Evolutionary conservation across 2,797 vertebrate species (phyloP).

Genomic region (Hydrocynus forskahlii): DNA sequence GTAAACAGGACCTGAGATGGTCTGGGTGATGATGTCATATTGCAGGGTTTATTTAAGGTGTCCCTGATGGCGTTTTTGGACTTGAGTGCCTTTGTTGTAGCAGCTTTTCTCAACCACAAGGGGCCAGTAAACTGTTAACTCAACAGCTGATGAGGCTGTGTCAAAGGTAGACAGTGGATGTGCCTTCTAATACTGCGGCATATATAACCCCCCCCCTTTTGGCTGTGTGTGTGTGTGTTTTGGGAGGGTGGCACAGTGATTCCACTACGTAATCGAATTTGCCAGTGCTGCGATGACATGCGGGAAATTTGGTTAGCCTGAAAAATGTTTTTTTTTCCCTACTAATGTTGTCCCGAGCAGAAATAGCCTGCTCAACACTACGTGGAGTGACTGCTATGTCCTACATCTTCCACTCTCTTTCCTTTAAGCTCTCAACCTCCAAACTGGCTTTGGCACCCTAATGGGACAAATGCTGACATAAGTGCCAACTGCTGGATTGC

Average conservation of each 20-base stretch:
- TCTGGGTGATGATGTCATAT: slow-evolving; percentile 28
- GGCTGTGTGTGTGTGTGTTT: neutral
- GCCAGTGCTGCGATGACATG: slow-evolving; percentile 35
- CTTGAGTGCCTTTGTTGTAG: slow-evolving; percentile 17
- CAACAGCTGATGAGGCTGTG: slow-evolving; percentile 33
- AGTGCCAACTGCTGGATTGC: slow-evolving; percentile 42
- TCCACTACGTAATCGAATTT: slow-evolving; percentile 54
- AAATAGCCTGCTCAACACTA: slow-evolving; percentile 40
- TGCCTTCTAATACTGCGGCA: neutral
- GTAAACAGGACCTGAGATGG: neutral
- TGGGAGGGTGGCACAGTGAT: slow-evolving; percentile 32
- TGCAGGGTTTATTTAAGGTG: slow-evolving; percentile 26
- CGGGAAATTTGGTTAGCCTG: neutral
- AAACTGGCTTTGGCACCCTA: slow-evolving; percentile 49
- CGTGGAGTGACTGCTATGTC: neutral
- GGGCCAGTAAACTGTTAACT: slow-evolving; percentile 70
- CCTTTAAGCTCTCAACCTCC: slow-evolving; percentile 55
- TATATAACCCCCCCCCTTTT: slow-evolving; percentile 29
- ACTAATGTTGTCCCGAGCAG: neutral
- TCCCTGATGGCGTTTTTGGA: neutral
- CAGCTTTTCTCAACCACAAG: slow-evolving; percentile 67
- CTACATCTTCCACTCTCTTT: slow-evolving; percentile 45
- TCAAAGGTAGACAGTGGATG: slow-evolving; percentile 10
- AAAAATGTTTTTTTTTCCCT: neutral
- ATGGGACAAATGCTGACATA: slow-evolving; percentile 43